Evolutionary conservation across 2,113 vertebrate species (phyloP).

Genomic region (Oplegnathus fasciatus): DNA sequence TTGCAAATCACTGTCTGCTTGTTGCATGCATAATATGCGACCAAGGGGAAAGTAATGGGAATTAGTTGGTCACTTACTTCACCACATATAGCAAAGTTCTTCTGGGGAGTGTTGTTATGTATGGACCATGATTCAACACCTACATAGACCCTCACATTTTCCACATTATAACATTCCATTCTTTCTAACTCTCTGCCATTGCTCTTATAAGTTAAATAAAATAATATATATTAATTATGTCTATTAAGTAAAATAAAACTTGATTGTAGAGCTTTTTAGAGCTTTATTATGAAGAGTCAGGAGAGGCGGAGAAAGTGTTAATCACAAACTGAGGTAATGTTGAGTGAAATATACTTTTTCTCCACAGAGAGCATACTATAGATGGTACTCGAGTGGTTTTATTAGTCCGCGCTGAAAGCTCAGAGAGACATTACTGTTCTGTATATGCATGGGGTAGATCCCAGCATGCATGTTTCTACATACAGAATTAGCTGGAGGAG

Average conservation of each 20-base stretch:
- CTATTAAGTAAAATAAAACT: not conserved
- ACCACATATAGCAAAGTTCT: not conserved
- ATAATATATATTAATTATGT: not conserved
- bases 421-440: conserved; percentile 33
- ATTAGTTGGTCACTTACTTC: not conserved
- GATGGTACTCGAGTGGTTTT: conserved; percentile 33
- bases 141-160: not conserved
- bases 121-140: not conserved
- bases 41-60: not conserved
- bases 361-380: not conserved
- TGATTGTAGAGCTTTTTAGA: not conserved
- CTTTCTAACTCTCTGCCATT: too few species aligned
- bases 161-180: not conserved
- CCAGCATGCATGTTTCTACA: conserved; percentile 19
- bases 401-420: conserved; percentile 39
- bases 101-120: not conserved
- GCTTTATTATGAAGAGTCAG: conserved; percentile 11
- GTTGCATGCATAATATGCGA: not conserved
- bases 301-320: not conserved
- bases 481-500: conserved; percentile 28
- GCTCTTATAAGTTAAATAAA: conserved; percentile 1
- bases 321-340: conserved; percentile 17
- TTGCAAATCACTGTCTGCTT: not conserved
- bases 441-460: conserved; percentile 14
- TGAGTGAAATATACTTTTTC: conserved; percentile 11